A percentile compares a stretch with the other conserved stretches of the same genome.
phyloP scores from a whole-genome alignment of 30 jellyfish, hydroid and myxozoan species.

The Calvadosia cruxmelitensis region DNA sequence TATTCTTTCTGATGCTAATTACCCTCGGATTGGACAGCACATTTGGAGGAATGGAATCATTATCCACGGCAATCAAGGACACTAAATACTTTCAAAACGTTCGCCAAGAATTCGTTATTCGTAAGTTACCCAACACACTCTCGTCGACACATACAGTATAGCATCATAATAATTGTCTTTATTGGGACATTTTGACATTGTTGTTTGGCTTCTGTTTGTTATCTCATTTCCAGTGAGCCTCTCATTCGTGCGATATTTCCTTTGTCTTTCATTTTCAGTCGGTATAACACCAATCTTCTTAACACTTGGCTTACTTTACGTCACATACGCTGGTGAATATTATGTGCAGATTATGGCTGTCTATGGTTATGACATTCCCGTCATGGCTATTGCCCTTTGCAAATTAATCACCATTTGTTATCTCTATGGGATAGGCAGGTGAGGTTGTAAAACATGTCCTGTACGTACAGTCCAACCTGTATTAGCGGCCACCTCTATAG shows the following conservation, averaged over 20 bases:
- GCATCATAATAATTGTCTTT: too few relatives aligned
- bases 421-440: constrained; percentile 66
- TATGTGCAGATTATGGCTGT: constrained; percentile 50
- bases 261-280: too few relatives aligned
- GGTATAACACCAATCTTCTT: constrained; percentile 39
- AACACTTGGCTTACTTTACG: constrained; percentile 39
- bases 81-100: constrained; percentile 41
- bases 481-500: too few relatives aligned
- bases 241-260: too few relatives aligned
- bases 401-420: constrained; percentile 35
- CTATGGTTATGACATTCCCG: constrained; percentile 60
- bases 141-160: too few relatives aligned
- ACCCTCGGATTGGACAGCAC: constrained; percentile 79
- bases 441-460: not conserved
- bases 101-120: constrained; percentile 44
- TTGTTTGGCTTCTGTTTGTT: too few relatives aligned
- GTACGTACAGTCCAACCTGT: too few relatives aligned
- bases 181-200: too few relatives aligned
- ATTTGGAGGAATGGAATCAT: constrained; percentile 65
- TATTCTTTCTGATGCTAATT: constrained; percentile 79
- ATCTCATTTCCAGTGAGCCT: too few relatives aligned
- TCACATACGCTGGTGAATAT: constrained; percentile 68
- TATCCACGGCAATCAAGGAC: constrained; percentile 64
- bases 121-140: too few relatives aligned
- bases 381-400: constrained; percentile 44